Evolutionary conservation across 2,113 vertebrate species (phyloP).

Genomic region (Cyanistes caeruleus): DNA sequence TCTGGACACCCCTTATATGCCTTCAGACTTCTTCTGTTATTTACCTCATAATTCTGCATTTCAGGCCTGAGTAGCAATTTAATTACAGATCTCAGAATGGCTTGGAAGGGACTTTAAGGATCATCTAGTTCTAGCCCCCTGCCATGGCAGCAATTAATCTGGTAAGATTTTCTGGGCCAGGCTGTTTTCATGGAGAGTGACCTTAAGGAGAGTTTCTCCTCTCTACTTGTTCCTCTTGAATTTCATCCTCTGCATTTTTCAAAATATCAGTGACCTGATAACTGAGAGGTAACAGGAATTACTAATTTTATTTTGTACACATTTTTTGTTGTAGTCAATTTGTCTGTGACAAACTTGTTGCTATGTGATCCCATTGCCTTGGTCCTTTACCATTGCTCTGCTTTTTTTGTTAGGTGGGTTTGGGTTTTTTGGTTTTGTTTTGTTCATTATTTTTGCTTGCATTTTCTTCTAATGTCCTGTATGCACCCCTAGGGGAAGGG

Average conservation of each 20-base stretch:
- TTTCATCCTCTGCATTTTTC: neutral
- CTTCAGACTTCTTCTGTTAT: neutral
- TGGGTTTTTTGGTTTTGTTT: fast-evolving
- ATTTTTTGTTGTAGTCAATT: neutral
- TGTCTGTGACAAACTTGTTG: neutral
- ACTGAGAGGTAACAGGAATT: neutral
- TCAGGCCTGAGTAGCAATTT: neutral
- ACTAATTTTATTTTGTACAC: neutral
- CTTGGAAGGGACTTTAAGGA: neutral
- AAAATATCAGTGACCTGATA: neutral
- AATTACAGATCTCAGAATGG: neutral
- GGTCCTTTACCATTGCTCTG: neutral
- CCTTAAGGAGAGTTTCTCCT: neutral
- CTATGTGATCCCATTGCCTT: neutral
- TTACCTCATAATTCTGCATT: neutral
- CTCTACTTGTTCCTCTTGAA: neutral
- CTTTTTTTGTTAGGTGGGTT: neutral
- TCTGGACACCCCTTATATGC: neutral
- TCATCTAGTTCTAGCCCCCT: neutral
- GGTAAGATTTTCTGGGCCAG: neutral
- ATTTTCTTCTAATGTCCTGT: fast-evolving
- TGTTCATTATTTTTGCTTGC: no score
- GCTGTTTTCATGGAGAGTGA: neutral
- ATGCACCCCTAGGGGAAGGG: neutral
- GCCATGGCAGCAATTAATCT: neutral